Evolutionary conservation across 2,797 vertebrate genomes (phyloP).

Genomic region (Sebastiscus albofasciatus): DNA sequence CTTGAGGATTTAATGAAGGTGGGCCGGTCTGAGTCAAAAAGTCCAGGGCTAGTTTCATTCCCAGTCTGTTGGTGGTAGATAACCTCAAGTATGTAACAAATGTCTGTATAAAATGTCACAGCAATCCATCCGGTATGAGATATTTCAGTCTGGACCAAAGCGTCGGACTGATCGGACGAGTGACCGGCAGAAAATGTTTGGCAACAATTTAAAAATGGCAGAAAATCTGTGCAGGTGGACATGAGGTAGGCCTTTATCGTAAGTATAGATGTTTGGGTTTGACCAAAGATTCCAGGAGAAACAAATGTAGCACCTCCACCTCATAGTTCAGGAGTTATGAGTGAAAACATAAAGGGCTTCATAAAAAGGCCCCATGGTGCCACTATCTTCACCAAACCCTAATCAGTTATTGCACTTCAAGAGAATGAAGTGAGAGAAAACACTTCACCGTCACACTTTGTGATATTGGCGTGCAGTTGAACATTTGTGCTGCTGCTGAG

Average conservation of each 20-base stretch:
- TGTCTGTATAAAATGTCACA: neutral
- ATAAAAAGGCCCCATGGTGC: neutral
- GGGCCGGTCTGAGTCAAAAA: neutral
- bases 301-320: too few relatives aligned
- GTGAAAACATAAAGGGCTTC: neutral
- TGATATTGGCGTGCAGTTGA: neutral
- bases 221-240: neutral
- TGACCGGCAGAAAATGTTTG: neutral
- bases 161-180: too few relatives aligned
- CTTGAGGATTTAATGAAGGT: neutral
- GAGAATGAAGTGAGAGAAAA: neutral
- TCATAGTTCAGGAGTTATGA: neutral
- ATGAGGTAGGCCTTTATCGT: neutral
- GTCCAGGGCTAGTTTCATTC: neutral
- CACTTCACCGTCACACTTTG: constrained; percentile 5
- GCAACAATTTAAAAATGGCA: neutral
- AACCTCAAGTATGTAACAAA: neutral
- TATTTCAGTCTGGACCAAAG: neutral
- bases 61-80: neutral
- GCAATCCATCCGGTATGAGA: neutral
- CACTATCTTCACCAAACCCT: neutral
- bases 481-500: constrained; percentile 20
- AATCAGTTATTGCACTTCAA: neutral
- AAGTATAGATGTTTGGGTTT: neutral
- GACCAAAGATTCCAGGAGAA: neutral